phyloP scores from a whole-genome alignment of 2,888 invertebrate species.

The Caradrina clavipalpis region DNA sequence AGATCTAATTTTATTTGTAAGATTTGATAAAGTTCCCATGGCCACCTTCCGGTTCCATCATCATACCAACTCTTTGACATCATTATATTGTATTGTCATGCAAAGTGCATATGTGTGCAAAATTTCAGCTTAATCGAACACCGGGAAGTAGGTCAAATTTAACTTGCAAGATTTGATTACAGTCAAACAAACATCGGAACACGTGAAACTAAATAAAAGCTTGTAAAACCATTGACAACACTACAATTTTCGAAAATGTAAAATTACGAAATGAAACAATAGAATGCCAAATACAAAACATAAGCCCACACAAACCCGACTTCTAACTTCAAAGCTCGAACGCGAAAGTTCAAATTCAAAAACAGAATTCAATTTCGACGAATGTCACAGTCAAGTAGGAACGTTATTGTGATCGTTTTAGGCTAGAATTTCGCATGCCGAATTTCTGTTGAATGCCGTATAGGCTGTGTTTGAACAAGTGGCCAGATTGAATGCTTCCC shows the following conservation, averaged over 20 bases:
- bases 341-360: slow-evolving; percentile 28
- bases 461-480: slow-evolving; percentile 55
- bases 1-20: too few species aligned
- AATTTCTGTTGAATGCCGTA: slow-evolving; percentile 34
- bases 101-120: too few species aligned
- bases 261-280: background rate
- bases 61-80: too few species aligned
- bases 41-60: too few species aligned
- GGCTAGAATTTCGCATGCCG: slow-evolving; percentile 38
- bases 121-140: too few species aligned
- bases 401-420: slow-evolving; percentile 26
- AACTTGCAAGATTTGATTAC: too few species aligned
- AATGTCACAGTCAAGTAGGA: slow-evolving; percentile 35
- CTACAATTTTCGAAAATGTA: background rate
- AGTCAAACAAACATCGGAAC: too few species aligned
- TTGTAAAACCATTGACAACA: too few species aligned
- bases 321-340: background rate
- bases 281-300: slow-evolving; percentile 4
- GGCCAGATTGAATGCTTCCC: slow-evolving; percentile 53
- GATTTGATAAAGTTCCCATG: too few species aligned
- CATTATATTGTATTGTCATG: too few species aligned
- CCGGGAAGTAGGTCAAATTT: too few species aligned
- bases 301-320: background rate
- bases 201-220: too few species aligned
- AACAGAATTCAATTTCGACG: slow-evolving; percentile 41